Evolutionary conservation across 2,797 vertebrate genomes (phyloP), one percentile per base, ranked within the genome.

Genomic region (Amniataba percoides): DNA sequence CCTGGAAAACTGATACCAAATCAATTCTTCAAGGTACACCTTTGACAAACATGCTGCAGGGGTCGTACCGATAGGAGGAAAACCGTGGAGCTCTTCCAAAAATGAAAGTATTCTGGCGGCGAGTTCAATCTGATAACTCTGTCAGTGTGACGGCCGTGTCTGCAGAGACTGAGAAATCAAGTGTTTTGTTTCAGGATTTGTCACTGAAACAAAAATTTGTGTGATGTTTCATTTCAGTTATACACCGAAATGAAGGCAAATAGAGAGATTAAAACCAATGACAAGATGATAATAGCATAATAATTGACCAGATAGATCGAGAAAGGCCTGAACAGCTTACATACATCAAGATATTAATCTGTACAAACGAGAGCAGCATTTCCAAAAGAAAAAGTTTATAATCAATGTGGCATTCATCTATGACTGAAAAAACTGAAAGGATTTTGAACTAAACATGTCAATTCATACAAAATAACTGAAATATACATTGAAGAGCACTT

Each of bases 11-110:
- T 39, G 78, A 84, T 79, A 83, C 84, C 87, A 82, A 90, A 83
- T 91, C 83, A 88, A 79, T 93, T 89, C 75, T 82, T 82, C 59
- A 82, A 81, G 65, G 65, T 49, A 65, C 64, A 78, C 74, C 70
- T 84, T 80, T 56, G 61, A 87, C 83, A 92, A 85, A 87, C 79
- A 75, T 0, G 64, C 74, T 64, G 77, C 55, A 67, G 48, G 57
- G 71, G 53, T 86, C 87, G 87, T 62, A 81, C 78, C 83, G 71
- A 51, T 49, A 58, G 71, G 68, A 57, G 36, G 36, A 55, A 82
- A 82, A 59, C 52, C 45, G n/a, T 49, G 59, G 78, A 57, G 66
- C 71, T 36, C 15, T 48, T 69, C 62, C 67, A 71, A 79, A 66
- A 45, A 1, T 5, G 27, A 31, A 68, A 64, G 19, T 74, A 16